Evolutionary conservation across 1,140 invertebrate species (phyloP).

Genomic region (Drosophila subobscura): DNA sequence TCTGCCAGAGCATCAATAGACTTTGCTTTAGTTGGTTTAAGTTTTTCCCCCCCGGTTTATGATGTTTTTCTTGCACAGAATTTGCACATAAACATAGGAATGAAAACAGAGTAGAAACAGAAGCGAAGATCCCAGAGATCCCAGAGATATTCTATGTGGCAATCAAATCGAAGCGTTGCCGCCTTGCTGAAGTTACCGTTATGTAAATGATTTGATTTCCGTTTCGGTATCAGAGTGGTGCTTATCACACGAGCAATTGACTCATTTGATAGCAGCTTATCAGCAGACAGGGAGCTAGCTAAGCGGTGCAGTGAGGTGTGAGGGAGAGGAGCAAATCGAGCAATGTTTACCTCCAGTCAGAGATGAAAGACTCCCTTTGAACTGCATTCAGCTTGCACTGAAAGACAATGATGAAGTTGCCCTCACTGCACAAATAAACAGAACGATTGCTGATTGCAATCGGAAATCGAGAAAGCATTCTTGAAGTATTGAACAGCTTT

Average conservation of each 20-base stretch:
- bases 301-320: background rate
- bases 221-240: slow-evolving; percentile 47
- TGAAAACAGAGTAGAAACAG: slow-evolving; percentile 20
- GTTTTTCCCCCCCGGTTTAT: slow-evolving; percentile 12
- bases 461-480: slow-evolving; percentile 58
- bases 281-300: slow-evolving; percentile 1
- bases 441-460: slow-evolving; percentile 65
- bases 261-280: slow-evolving; percentile 33
- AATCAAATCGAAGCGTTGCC: slow-evolving; percentile 36
- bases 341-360: slow-evolving; percentile 9
- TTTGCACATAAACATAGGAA: slow-evolving; percentile 32
- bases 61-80: slow-evolving; percentile 35
- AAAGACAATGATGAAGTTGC: slow-evolving; percentile 14
- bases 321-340: background rate
- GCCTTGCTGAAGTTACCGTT: slow-evolving; percentile 40
- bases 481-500: slow-evolving; percentile 59
- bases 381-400: slow-evolving; percentile 17
- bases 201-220: slow-evolving; percentile 70
- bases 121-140: background rate
- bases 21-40: background rate
- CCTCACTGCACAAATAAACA: slow-evolving; percentile 67
- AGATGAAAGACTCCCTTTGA: slow-evolving; percentile 44
- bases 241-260: slow-evolving; percentile 44
- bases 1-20: background rate
- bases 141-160: slow-evolving; percentile 26